These are phyloP conservation scores for Zelleria hepariella DNA, from an alignment of 2,888 invertebrate genomes.

Conservation along the genomic window DNA sequence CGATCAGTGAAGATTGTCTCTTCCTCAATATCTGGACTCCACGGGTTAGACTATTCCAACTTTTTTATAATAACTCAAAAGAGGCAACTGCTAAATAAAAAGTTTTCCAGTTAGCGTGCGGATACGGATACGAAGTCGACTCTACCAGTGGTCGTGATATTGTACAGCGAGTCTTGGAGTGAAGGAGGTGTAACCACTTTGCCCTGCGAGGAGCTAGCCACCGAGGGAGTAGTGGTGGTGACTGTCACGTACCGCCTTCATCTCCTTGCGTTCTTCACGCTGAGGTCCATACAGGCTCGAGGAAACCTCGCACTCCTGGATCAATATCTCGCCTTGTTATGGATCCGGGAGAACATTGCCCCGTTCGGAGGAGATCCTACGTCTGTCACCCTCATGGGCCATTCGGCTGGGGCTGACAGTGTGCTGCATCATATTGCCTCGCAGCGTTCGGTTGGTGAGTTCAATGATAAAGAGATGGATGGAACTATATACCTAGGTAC, in stretches of 20 bases:
- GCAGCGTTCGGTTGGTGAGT: slow-evolving; percentile 74
- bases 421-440: slow-evolving; percentile 78
- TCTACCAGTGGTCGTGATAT: slow-evolving; percentile 78
- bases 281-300: slow-evolving; percentile 70
- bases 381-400: slow-evolving; percentile 85
- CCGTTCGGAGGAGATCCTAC: slow-evolving; percentile 86
- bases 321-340: slow-evolving; percentile 83
- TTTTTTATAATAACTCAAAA: neutral
- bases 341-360: slow-evolving; percentile 82
- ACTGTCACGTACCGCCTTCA: slow-evolving; percentile 80
- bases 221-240: slow-evolving; percentile 79
- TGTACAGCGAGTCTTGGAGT: slow-evolving; percentile 76
- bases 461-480: neutral
- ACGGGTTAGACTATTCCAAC: slow-evolving; percentile 59
- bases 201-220: slow-evolving; percentile 80
- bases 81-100: neutral
- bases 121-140: slow-evolving; percentile 68
- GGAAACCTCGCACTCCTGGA: slow-evolving; percentile 92
- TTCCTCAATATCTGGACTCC: slow-evolving; percentile 93
- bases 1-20: slow-evolving; percentile 85
- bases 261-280: slow-evolving; percentile 77
- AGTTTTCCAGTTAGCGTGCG: slow-evolving; percentile 50
- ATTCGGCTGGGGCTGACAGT: slow-evolving; percentile 83
- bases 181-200: slow-evolving; percentile 61
- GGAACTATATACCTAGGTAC: neutral